Evolutionary conservation across 2,113 vertebrate genomes (phyloP).

Genomic region (Ardeotis arabs): DNA sequence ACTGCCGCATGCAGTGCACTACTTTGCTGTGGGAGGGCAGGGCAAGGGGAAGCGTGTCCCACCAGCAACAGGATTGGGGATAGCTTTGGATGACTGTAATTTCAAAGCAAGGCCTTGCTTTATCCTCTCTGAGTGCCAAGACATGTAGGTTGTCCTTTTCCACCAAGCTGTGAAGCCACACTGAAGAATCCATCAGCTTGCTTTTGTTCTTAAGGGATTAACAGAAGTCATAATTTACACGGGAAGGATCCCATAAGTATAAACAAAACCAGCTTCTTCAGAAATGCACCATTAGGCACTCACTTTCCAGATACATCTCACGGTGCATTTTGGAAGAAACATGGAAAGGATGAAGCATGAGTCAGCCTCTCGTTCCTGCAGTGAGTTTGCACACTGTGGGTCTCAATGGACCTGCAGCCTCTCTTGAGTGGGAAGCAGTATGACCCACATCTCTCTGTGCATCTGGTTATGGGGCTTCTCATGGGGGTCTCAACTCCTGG

Average conservation of each 20-base stretch:
- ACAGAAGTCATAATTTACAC: background rate
- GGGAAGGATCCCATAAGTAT: background rate
- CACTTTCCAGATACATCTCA: background rate
- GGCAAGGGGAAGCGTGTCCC: background rate
- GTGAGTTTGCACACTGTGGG: background rate
- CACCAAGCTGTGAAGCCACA: background rate
- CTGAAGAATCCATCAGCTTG: background rate
- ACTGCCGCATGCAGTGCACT: background rate
- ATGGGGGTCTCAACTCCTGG: background rate
- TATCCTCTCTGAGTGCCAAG: background rate
- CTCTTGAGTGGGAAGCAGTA: background rate
- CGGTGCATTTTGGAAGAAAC: background rate
- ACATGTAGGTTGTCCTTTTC: background rate
- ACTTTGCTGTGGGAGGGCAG: background rate
- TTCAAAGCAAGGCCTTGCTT: background rate
- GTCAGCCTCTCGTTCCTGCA: background rate
- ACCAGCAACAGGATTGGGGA: background rate
- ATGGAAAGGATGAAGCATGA: background rate
- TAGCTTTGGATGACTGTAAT: background rate
- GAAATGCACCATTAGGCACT: background rate
- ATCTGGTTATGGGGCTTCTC: background rate
- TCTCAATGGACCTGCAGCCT: rapidly evolving
- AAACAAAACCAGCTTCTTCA: background rate
- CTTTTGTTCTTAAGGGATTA: background rate
- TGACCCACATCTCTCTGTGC: rapidly evolving